Percentiles rank a stretch among this genome's conserved stretches.
phyloP scores from a whole-genome alignment of 2,888 invertebrate species.

The Melanotus villosus region DNA sequence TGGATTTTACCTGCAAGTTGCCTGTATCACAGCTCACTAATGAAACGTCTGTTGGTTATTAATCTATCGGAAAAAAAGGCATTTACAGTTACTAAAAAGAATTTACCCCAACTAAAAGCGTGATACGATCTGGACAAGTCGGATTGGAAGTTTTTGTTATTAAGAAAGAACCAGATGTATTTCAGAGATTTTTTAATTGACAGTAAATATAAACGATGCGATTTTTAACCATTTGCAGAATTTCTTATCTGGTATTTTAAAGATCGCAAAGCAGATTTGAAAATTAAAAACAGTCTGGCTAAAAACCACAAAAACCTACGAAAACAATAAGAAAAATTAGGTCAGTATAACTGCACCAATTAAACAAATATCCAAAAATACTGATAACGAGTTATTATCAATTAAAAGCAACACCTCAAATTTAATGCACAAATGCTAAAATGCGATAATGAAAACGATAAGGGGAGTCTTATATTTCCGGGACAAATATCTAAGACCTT shows the following conservation, averaged over 20 bases:
- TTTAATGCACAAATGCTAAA: constrained; percentile 40
- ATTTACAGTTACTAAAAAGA: constrained; percentile 56
- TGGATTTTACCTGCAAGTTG: constrained; percentile 29
- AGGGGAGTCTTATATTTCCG: constrained; percentile 48
- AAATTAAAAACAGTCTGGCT: too few relatives aligned
- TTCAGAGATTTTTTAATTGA: constrained; percentile 21
- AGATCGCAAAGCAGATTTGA: too few relatives aligned
- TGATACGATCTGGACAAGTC: constrained; percentile 27
- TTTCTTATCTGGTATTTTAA: too few relatives aligned
- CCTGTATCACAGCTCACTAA: constrained; percentile 56
- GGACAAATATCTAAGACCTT: constrained; percentile 49
- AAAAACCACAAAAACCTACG: background rate
- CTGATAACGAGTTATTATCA: constrained; percentile 21
- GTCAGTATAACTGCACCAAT: background rate
- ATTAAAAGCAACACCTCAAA: constrained; percentile 39
- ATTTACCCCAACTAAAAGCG: constrained; percentile 44
- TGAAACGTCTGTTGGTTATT: constrained; percentile 61
- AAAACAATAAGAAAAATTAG: background rate
- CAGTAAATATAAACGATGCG: constrained; percentile 3
- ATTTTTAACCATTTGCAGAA: too few relatives aligned
- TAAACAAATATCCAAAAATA: constrained; percentile 6
- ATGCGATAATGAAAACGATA: constrained; percentile 44
- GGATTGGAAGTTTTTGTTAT: constrained; percentile 16
- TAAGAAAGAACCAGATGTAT: background rate
- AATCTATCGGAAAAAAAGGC: constrained; percentile 61